These are phyloP conservation scores for Cataglyphis livida DNA, from an alignment of 2,888 invertebrate genomes.

Conservation along the genomic window DNA sequence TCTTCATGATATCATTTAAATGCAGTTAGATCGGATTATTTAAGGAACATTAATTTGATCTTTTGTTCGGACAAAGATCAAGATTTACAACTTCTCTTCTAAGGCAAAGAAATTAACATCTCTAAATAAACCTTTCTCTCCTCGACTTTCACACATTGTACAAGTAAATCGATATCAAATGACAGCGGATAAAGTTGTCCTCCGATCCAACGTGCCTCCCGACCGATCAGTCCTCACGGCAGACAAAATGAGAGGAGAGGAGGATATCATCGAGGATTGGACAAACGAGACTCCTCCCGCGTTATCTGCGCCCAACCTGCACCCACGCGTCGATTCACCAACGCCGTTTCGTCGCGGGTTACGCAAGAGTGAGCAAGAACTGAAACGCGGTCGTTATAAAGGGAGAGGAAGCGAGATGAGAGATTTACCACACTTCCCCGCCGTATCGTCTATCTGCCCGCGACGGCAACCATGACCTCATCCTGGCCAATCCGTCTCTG, in stretches of 20 bases:
- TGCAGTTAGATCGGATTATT: neutral
- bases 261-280: slow-evolving; percentile 83
- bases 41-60: neutral
- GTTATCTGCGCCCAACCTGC: slow-evolving; percentile 81
- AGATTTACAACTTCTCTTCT: neutral
- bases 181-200: neutral
- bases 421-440: slow-evolving; percentile 56
- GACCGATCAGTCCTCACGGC: neutral
- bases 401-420: slow-evolving; percentile 48
- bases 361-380: slow-evolving; percentile 41
- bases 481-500: slow-evolving; percentile 52
- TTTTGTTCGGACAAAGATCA: neutral
- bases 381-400: slow-evolving; percentile 38
- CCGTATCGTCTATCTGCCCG: slow-evolving; percentile 41
- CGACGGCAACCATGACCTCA: slow-evolving; percentile 73
- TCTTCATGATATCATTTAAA: neutral
- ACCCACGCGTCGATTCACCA: slow-evolving; percentile 83
- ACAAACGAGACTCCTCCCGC: slow-evolving; percentile 84
- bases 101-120: neutral
- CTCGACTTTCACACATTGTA: neutral
- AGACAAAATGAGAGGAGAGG: slow-evolving; percentile 45
- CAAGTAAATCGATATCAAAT: slow-evolving; percentile 1
- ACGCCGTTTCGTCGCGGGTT: slow-evolving; percentile 6
- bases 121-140: neutral
- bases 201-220: slow-evolving; percentile 9